Conservation (phyloP, 2,888 invertebrate genomes). For the Euzophera pinguis region DNA sequence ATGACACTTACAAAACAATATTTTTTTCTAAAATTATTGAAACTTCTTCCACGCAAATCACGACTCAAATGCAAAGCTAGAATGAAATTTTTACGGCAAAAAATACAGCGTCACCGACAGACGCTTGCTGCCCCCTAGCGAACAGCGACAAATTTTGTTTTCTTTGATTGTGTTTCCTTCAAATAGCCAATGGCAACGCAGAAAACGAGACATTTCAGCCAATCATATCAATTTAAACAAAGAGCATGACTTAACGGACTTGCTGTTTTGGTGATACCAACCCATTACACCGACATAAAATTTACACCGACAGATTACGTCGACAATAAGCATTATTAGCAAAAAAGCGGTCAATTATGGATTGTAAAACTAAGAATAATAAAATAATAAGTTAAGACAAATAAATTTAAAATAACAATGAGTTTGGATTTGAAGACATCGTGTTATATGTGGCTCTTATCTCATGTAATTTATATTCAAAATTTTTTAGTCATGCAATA, state of each 20-base stretch:
- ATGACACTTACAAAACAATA: constrained; percentile 68
- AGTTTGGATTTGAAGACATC: too few relatives aligned
- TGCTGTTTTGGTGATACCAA: constrained; percentile 37
- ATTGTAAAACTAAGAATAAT: too few relatives aligned
- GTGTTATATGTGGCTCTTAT: too few relatives aligned
- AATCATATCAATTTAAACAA: background rate
- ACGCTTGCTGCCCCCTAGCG: constrained; percentile 43
- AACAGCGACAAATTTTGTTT: constrained; percentile 57
- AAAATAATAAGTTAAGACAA: too few relatives aligned
- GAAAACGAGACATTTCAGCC: background rate
- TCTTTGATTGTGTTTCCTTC: constrained; percentile 22
- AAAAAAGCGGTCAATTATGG: too few relatives aligned
- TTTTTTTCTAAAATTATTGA: constrained; percentile 49
- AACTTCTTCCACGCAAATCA: constrained; percentile 51
- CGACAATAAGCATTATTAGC: constrained; percentile 23
- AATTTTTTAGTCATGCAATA: too few relatives aligned
- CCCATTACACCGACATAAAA: constrained; percentile 45
- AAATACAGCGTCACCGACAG: constrained; percentile 68
- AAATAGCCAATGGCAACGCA: constrained; percentile 29
- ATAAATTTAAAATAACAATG: too few relatives aligned
- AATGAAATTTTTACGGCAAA: constrained; percentile 61
- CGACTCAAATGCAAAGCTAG: constrained; percentile 65
- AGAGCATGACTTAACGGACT: constrained; percentile 48
- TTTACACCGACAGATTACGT: constrained; percentile 38
- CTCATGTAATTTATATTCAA: too few relatives aligned